A percentile compares a stretch with the other conserved stretches of the same genome.
Evolutionary conservation across 1,140 invertebrate species (phyloP).

Genomic region (Eriocheir sinensis): DNA sequence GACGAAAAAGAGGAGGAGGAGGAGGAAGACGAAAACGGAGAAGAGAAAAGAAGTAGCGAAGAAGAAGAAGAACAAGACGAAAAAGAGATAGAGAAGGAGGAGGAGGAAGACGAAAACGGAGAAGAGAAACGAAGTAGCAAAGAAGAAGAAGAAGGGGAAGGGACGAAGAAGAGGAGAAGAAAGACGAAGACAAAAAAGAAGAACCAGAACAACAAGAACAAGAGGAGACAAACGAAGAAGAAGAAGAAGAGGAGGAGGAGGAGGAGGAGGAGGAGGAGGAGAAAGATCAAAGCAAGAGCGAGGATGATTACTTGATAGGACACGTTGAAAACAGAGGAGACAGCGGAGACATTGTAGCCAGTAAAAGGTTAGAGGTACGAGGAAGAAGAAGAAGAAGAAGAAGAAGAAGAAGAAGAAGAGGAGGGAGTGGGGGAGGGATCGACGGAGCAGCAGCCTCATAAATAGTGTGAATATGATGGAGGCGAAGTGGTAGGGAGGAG

Average conservation of each 20-base stretch:
- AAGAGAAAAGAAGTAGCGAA: too few species aligned
- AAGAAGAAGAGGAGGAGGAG: slow-evolving; percentile 16
- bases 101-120: too few species aligned
- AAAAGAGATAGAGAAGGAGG: background rate
- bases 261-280: background rate
- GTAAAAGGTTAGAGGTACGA: background rate
- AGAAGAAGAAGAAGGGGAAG: background rate
- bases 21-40: too few species aligned
- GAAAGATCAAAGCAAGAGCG: background rate
- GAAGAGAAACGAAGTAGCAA: too few species aligned
- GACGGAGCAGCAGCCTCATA: background rate
- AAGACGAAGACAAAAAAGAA: background rate
- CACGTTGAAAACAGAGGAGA: background rate
- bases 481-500: background rate
- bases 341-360: background rate
- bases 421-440: background rate
- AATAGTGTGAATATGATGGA: background rate
- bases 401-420: background rate
- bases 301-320: background rate
- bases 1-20: background rate
- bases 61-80: too few species aligned
- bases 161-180: background rate
- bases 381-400: background rate
- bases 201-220: too few species aligned
- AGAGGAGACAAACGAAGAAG: too few species aligned